Conservation (phyloP, 2,113 vertebrate genomes). For the Machaerirhynchus nigripectus region DNA sequence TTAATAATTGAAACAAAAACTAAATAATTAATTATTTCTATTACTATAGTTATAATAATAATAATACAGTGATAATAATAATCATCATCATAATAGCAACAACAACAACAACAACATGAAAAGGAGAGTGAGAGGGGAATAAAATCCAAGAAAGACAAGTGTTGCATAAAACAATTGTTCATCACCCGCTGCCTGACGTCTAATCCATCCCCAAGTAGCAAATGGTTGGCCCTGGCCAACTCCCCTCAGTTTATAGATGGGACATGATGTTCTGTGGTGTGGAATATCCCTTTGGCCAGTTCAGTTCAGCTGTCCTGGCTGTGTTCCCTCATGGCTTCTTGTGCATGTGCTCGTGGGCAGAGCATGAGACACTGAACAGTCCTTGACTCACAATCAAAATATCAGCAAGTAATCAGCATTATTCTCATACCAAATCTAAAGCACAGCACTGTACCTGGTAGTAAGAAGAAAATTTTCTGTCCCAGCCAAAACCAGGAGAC, state of each 20-base stretch:
- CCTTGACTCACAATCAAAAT: not conserved
- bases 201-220: not conserved
- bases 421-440: not conserved
- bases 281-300: not conserved
- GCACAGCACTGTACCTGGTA: not conserved
- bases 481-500: not conserved
- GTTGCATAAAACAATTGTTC: not conserved
- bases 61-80: not conserved
- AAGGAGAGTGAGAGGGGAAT: not conserved
- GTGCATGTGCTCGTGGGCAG: rapidly evolving
- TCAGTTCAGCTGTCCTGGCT: not conserved
- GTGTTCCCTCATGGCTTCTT: not conserved
- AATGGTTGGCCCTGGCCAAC: not conserved
- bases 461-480: not conserved
- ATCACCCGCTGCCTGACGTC: not conserved
- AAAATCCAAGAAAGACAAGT: not conserved
- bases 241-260: not conserved
- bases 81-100: not conserved
- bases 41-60: too few species aligned
- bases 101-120: not conserved
- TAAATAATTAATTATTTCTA: not conserved
- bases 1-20: not conserved
- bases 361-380: not conserved
- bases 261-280: not conserved
- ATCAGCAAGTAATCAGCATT: not conserved